Evolutionary conservation across 2,888 invertebrate genomes (phyloP).

Genomic region (Timema podura): DNA sequence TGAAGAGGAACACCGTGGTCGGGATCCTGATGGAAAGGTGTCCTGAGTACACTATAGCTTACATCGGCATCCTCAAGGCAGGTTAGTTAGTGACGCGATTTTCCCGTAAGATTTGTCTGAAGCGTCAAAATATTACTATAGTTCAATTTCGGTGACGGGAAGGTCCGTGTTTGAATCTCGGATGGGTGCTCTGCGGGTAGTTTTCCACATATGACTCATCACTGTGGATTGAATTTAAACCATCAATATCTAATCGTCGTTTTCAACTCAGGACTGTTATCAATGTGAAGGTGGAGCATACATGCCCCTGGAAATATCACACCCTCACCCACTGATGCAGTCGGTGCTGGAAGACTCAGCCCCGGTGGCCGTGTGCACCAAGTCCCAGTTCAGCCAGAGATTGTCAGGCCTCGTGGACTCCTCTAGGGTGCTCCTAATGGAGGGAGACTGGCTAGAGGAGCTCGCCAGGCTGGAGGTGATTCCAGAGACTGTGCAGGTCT

Average conservation of each 20-base stretch:
- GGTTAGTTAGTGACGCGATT: slow-evolving; percentile 27
- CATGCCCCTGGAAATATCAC: slow-evolving; percentile 36
- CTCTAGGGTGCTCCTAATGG: slow-evolving; percentile 28
- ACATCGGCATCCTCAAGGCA: slow-evolving; percentile 36
- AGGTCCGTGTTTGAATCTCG: too few species aligned
- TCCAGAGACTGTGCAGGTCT: slow-evolving; percentile 19
- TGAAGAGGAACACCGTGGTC: slow-evolving; percentile 32
- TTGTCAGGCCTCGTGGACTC: slow-evolving; percentile 19
- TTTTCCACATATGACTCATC: too few species aligned
- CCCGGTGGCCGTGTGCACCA: slow-evolving; percentile 35
- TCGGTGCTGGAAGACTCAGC: slow-evolving; percentile 35
- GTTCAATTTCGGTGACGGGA: too few species aligned
- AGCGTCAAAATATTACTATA: too few species aligned
- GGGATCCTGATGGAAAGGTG: slow-evolving; percentile 37
- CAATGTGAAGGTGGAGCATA: slow-evolving; percentile 34
- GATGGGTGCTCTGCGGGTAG: too few species aligned
- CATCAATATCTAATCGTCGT: too few species aligned
- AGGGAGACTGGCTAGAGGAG: slow-evolving; percentile 23
- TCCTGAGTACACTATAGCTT: slow-evolving; percentile 34
- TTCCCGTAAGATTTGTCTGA: too few species aligned
- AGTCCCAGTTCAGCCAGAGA: slow-evolving; percentile 27
- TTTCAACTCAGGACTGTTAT: not conserved
- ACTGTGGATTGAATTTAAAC: too few species aligned
- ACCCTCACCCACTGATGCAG: slow-evolving; percentile 33
- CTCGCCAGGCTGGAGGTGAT: slow-evolving; percentile 16